Conservation (phyloP, 2,888 invertebrate genomes). For the Diabrotica balteata region DNA sequence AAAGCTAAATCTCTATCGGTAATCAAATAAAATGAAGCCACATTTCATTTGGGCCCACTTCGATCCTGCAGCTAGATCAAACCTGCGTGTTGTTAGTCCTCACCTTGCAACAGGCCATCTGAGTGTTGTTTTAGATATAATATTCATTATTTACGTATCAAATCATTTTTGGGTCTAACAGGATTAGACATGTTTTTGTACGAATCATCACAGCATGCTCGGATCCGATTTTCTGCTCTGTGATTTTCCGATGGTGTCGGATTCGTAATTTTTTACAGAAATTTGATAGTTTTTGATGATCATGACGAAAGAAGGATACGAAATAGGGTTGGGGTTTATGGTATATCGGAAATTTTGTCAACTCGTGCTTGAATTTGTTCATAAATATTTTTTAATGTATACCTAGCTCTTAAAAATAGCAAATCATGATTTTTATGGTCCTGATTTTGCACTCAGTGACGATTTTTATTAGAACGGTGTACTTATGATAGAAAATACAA, state of each 20-base stretch:
- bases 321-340: too few relatives aligned
- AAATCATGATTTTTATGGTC: too few relatives aligned
- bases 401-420: too few relatives aligned
- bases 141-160: constrained; percentile 31
- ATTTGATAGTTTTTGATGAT: constrained; percentile 12
- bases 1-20: too few relatives aligned
- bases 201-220: constrained; percentile 32
- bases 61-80: constrained; percentile 11
- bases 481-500: too few relatives aligned
- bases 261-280: constrained; percentile 29
- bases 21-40: too few relatives aligned
- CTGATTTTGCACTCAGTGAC: too few relatives aligned
- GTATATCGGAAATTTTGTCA: too few relatives aligned
- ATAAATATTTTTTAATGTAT: too few relatives aligned
- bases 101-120: constrained; percentile 24
- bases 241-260: constrained; percentile 30
- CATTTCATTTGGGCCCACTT: too few relatives aligned
- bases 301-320: background rate
- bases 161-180: constrained; percentile 29
- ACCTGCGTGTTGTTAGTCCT: constrained; percentile 30
- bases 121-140: constrained; percentile 34
- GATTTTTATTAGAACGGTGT: too few relatives aligned
- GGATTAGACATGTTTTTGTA: constrained; percentile 32
- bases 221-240: constrained; percentile 31
- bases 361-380: too few relatives aligned